Evolutionary conservation across 2,797 vertebrate genomes (phyloP), one percentile per base, ranked within the genome.

Genomic region (Glossophaga mutica): DNA sequence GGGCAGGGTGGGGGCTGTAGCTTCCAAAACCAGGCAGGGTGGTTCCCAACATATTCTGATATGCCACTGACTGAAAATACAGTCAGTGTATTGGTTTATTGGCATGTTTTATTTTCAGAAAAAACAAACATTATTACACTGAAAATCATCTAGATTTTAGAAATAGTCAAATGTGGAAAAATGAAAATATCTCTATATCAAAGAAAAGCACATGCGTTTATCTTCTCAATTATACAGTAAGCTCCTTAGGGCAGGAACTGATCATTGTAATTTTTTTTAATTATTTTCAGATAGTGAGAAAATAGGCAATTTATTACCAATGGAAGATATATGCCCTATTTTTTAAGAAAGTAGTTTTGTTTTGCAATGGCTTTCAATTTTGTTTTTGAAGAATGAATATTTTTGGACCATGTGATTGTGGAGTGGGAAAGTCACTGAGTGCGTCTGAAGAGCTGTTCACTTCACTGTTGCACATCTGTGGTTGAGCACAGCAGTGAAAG

Each of bases 211-310:
- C 67, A 24, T 16, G 0, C 10, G 7, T 89, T 92, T 78, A 82
- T 88, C 9, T 92, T 11, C 19, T 19, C 65, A 29, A 18, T 29
- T 82, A 77, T 19, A 55, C 5, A 77, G n/a, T 46, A 9, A 94
- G 26, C 18, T 62, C 29, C 4, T 48, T 52, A 84, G 22, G 50
- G 32, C 0, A 91, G 81, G 26, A 46, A 71, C 34, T 83, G 65
- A 85, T 87, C 4, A 65, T 81, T 92, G 94, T 86, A 50, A 85
- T 77, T 92, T 87, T 6, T 19, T 93, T 91, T 87, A 5, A 65
- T 87, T 96, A 76, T 86, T 91, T 96, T 88, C 22, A 91, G 16
- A 67, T 14, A 77, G 12, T 34, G 24, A 52, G 16, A 77, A 95
- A 87, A 55, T 50, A 44, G 34, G 1, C 2, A 73, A 65, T 79